Evolutionary conservation across 2,113 vertebrate species (phyloP), one percentile per base, ranked within the genome.

Genomic region (Grantiella picta): DNA sequence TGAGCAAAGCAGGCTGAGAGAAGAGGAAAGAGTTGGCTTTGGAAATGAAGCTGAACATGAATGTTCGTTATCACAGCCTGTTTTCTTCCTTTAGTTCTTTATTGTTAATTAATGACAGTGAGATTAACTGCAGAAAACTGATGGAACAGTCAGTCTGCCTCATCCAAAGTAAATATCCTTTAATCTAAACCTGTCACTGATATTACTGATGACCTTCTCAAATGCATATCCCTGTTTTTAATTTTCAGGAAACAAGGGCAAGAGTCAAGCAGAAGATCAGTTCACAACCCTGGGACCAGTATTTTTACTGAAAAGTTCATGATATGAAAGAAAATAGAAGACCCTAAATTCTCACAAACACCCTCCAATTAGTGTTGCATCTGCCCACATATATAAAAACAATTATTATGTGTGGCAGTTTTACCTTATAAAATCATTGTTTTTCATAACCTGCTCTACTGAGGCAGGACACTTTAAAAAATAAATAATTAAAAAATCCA

Each of bases 1-100:
- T 92, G 63, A 97, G 93, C 93, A 87, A 91, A 80, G 64, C 24
- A 82, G 87, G 63, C 63, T 90, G 78, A 95, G 73, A 81, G 72
- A 60, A 90, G 28, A 59, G 53, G 65, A 73, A 73, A 79, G 79
- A 86, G 56, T 23, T 59, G 60, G 70, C 94, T 85, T 85, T 73
- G 71, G 69, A 93, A 97, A 73, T 42, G 18, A 94, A 66, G 68
- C 71, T 94, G 38, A 73, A 78, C 47, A n/a, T 38, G 59, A 88
- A 73, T 8, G 54, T 64, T 94, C 35, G 2, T 95, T 95, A 96
- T 84, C 84, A 70, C 33, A 36, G 36, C 63, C 44, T 49, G 31
- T 61, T 90, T 90, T 92, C 89, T 84, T 86, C 71, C 54, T 92
- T 91, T 92, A 44, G 60, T 91, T 91, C 79, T 94, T 87, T 65